Base-by-base conservation (phyloP, 2,888 invertebrate genomes). In the Dioctria rufipes region DNA sequence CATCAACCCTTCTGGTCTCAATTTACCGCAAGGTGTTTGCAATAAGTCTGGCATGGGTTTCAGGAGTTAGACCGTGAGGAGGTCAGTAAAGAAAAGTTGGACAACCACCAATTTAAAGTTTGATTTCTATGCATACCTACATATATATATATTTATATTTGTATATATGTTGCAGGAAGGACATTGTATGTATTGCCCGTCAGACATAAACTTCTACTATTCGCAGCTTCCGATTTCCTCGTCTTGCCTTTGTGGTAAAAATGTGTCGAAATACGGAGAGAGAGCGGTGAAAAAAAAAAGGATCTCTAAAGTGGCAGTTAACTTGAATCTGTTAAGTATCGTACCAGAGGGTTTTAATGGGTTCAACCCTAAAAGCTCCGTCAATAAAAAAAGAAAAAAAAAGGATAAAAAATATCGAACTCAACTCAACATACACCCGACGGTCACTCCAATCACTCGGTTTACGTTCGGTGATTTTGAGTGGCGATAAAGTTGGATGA, bases 391-490 rank as follows among this genome's bases (percentile, higher is more conserved):
- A 58, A 2, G 2, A 25, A 25, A 25, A 25, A 25, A 25, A 25
- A 25, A 25, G 25, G 25, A 25, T 25, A 25, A 25, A 25, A 25
- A 25, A 25, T 25, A 60, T 60, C 60, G 13, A 8, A 5, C 60
- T 5, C 5, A n/a, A n/a, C 11, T 25, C 60, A 8, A 13, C 42
- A n/a, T 66, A 42, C 25, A 25, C 46, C 51, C 8, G 11, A 49
- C 61, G 77, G 61, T 77, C 49, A 77, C 46, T 77, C 77, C 61
- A 77, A 77, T 77, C 77, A 77, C n/a, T 25, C 77, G 49, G 77
- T 77, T 75, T 77, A 63, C 63, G 49, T 77, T 63, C 63, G 63
- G 37, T 77, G 61, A 61, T 61, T 77, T 61, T 60, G 77, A 60
- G 63, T 63, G 49, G 43, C 77, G 63, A 77, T 63, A 77, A 77